Evolutionary conservation across 2,797 vertebrate genomes (phyloP).

Genomic region (Cynopterus sphinx): DNA sequence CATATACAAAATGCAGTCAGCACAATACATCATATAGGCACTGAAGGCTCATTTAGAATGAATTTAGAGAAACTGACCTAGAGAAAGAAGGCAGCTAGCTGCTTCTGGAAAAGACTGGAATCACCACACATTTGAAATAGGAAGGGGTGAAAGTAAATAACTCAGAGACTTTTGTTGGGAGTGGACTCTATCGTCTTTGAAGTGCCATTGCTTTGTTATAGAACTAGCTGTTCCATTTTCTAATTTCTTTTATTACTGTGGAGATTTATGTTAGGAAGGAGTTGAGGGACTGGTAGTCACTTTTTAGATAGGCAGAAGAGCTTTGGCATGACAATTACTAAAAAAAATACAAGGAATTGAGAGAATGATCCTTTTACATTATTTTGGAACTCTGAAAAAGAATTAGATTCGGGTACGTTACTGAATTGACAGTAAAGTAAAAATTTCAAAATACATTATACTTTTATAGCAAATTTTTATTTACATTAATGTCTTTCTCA

Average conservation of each 20-base stretch:
- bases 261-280: not conserved
- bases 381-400: not conserved
- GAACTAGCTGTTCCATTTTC: not conserved
- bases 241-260: not conserved
- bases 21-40: slow-evolving; percentile 73
- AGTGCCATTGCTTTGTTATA: not conserved
- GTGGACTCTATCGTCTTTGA: not conserved
- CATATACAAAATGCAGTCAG: slow-evolving; percentile 73
- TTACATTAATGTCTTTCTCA: not conserved
- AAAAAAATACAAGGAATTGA: not conserved
- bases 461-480: not conserved
- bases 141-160: not conserved
- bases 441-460: not conserved
- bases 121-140: not conserved
- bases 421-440: slow-evolving; percentile 12
- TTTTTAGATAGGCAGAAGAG: not conserved
- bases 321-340: not conserved
- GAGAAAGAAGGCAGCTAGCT: not conserved
- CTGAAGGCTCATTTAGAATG: slow-evolving; percentile 73
- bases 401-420: not conserved
- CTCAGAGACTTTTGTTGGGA: not conserved
- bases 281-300: not conserved
- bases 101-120: not conserved
- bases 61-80: slow-evolving; percentile 60
- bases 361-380: not conserved